Evolutionary conservation across 2,888 invertebrate species (phyloP).

Genomic region (Eubasilissa splendida): DNA sequence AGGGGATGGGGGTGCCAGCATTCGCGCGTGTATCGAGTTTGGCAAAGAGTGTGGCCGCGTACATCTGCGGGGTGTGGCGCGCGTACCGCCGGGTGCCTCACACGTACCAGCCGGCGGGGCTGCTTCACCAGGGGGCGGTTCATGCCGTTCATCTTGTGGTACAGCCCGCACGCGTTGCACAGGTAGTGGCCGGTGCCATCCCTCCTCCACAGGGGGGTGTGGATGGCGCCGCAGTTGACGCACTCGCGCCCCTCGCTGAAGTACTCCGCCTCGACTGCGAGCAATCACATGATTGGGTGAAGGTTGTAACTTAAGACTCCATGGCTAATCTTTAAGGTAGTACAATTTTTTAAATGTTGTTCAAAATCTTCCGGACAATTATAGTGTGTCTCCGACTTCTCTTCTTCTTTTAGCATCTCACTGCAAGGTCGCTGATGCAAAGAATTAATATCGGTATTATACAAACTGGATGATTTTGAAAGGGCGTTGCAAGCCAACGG

Average conservation of each 20-base stretch:
- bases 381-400: too few species aligned
- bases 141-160: conserved; percentile 97
- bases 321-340: too few species aligned
- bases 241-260: conserved; percentile 57
- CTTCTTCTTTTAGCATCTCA: too few species aligned
- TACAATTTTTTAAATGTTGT: too few species aligned
- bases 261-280: conserved; percentile 55
- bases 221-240: conserved; percentile 57
- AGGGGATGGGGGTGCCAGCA: conserved; percentile 36
- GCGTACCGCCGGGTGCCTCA: conserved; percentile 53
- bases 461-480: too few species aligned
- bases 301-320: neutral
- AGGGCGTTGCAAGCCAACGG: too few species aligned
- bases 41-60: conserved; percentile 44
- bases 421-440: too few species aligned
- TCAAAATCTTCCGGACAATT: too few species aligned
- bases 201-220: conserved; percentile 96
- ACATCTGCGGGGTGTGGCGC: conserved; percentile 50
- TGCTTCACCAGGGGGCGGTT: conserved; percentile 94
- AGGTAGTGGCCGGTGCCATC: conserved; percentile 99
- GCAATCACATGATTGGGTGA: neutral
- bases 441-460: too few species aligned
- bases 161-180: conserved; percentile 99
- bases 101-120: conserved; percentile 90
- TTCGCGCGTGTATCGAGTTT: conserved; percentile 27